Evolutionary conservation across 2,888 invertebrate species (phyloP).

Genomic region (Resseliella maxima): DNA sequence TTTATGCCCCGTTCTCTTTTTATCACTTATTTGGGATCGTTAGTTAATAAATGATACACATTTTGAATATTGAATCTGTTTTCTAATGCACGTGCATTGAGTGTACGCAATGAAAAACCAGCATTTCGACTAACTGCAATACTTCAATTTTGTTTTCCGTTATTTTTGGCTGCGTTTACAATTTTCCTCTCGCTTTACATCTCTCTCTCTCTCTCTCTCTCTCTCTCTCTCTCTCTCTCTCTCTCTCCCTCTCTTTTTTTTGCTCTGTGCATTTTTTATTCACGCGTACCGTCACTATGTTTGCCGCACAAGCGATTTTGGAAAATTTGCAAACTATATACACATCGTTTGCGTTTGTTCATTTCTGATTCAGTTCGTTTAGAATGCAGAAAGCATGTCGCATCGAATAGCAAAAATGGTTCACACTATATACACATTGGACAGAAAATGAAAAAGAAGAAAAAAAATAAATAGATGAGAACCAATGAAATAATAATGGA

Average conservation of each 20-base stretch:
- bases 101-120: not conserved
- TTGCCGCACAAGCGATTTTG: slow-evolving; percentile 29
- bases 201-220: not conserved
- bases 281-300: not conserved
- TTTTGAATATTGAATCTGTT: slow-evolving; percentile 29
- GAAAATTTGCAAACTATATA: slow-evolving; percentile 25
- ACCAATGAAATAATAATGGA: slow-evolving; percentile 7
- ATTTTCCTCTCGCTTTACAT: not conserved
- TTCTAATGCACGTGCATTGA: not conserved
- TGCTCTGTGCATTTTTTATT: not conserved
- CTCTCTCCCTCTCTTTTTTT: not conserved
- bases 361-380: not conserved
- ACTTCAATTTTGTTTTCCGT: not conserved
- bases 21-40: slow-evolving; percentile 28
- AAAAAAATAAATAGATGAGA: not conserved
- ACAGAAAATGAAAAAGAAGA: not conserved
- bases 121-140: not conserved
- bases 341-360: slow-evolving; percentile 44
- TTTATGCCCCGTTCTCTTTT: not conserved
- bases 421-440: not conserved
- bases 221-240: not conserved
- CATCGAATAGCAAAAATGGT: slow-evolving; percentile 10
- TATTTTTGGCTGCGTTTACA: not conserved
- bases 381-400: slow-evolving; percentile 8
- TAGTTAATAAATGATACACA: slow-evolving; percentile 53